Evolutionary conservation across 92 coral and sea anemone genomes (phyloP), one percentile per base, ranked within the genome.

Genomic region (Zoanthus gigantus): DNA sequence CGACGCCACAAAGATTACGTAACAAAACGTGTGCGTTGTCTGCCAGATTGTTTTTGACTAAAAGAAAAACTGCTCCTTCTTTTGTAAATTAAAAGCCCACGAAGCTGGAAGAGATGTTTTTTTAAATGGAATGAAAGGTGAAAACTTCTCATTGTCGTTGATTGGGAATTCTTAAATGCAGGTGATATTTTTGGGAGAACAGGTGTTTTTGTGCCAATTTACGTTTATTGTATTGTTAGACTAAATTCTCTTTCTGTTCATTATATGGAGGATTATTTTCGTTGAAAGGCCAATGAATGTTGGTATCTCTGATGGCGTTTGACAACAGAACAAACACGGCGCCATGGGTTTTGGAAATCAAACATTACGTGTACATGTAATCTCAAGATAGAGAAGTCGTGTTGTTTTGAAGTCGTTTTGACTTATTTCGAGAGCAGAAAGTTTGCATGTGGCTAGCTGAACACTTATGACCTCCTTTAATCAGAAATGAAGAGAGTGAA

Each of bases 401-500:
- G 56, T 63, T 63, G 84, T 79, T 79, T 79, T 42, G 37, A 32
- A 32, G 17, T 79, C 34, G 84, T 31, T 79, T 31, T 29, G 65
- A 53, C 8, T 28, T 17, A 16, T 34, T 79, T 34, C 72, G 42
- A 47, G 66, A 42, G n/a, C 57, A 34, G 28, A 9, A 31, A 45
- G 71, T 7, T 42, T 58, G 63, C 29, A 16, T 78, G n/a, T 65
- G 17, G 16, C 72, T 79, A 54, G 28, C 17, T n/a, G 3, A 32
- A 79, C 53, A 31, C 16, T 17, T 48, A 16, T 8, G 69, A 6
- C n/a, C 4, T n/a, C 42, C 29, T 37, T 60, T 15, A 48, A 79
- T 44, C 34, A 14, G 7, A 69, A 16, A 79, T 79, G 84, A 31
- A 79, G 53, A 71, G 84, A 45, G 42, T 79, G 84, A 79, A 79